Evolutionary conservation across 2,797 vertebrate genomes (phyloP).

Genomic region (Percopsis omiscomaycus): DNA sequence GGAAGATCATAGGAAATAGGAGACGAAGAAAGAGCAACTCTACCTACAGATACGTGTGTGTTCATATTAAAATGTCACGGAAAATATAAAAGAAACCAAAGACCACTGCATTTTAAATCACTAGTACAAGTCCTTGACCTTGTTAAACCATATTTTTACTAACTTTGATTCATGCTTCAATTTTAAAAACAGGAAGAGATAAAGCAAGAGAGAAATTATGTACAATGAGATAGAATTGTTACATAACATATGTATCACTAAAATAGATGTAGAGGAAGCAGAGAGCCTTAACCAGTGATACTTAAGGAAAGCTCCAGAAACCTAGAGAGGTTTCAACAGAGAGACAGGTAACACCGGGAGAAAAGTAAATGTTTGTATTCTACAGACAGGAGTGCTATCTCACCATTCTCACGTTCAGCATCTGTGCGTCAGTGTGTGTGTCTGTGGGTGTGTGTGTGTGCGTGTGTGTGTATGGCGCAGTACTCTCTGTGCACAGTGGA

Average conservation of each 20-base stretch:
- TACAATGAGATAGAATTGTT: neutral
- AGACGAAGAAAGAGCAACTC: neutral
- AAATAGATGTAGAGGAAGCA: slow-evolving; percentile 1
- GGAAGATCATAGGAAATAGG: too few species aligned
- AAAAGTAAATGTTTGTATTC: slow-evolving; percentile 33
- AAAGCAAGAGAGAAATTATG: neutral
- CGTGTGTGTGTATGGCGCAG: slow-evolving; percentile 12
- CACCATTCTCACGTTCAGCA: slow-evolving; percentile 20
- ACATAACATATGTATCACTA: too few species aligned
- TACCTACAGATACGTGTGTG: too few species aligned
- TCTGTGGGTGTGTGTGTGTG: slow-evolving; percentile 8
- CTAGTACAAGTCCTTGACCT: too few species aligned
- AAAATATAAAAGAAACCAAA: too few species aligned
- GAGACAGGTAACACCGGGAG: slow-evolving; percentile 21
- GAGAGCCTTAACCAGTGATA: neutral
- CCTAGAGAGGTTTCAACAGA: neutral
- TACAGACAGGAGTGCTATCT: slow-evolving; percentile 30
- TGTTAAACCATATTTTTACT: too few species aligned
- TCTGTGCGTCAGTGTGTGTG: slow-evolving; percentile 8
- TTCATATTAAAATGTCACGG: too few species aligned
- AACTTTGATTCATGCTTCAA: neutral
- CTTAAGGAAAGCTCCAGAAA: neutral
- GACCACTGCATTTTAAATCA: too few species aligned
- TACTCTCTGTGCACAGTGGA: slow-evolving; percentile 63
- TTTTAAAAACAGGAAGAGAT: neutral